Evolutionary conservation across 1,140 invertebrate species (phyloP).

Genomic region (Chrysomallon squamiferum): DNA sequence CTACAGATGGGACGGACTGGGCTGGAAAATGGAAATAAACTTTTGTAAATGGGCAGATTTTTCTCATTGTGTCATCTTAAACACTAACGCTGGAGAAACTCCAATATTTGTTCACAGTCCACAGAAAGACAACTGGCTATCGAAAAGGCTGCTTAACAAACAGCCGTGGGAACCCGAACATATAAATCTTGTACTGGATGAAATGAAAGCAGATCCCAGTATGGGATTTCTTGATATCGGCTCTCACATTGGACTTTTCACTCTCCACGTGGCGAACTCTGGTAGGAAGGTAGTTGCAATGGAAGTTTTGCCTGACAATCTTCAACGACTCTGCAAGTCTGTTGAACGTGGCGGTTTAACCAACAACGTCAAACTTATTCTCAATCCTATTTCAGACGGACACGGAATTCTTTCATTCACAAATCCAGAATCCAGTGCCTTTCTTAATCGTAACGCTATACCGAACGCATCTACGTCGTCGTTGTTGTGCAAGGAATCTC

Average conservation of each 20-base stretch:
- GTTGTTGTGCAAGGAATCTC: no score
- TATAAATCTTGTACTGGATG: not conserved
- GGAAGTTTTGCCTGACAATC: conserved; percentile 20
- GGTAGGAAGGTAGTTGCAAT: conserved; percentile 18
- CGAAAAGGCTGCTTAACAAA: conserved; percentile 3
- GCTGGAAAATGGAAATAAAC: not conserved
- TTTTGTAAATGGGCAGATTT: not conserved
- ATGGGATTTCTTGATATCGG: conserved; percentile 22
- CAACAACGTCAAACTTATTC: conserved; percentile 14
- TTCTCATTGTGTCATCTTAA: not conserved
- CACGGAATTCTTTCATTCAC: conserved; percentile 25
- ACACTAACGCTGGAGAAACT: conserved; percentile 4
- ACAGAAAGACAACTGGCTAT: conserved; percentile 14
- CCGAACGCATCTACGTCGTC: no score
- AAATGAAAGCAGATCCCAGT: conserved; percentile 7
- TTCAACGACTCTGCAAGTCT: conserved; percentile 22
- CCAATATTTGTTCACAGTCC: conserved; percentile 21
- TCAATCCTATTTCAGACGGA: conserved; percentile 27
- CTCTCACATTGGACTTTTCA: conserved; percentile 21
- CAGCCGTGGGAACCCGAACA: conserved; percentile 23
- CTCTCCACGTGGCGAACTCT: conserved; percentile 17
- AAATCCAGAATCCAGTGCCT: no score
- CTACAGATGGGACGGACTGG: not conserved
- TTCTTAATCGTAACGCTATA: no score
- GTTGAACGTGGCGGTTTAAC: conserved; percentile 11